Evolutionary conservation across 2,888 invertebrate species (phyloP).

Genomic region (Sturmia bella): DNA sequence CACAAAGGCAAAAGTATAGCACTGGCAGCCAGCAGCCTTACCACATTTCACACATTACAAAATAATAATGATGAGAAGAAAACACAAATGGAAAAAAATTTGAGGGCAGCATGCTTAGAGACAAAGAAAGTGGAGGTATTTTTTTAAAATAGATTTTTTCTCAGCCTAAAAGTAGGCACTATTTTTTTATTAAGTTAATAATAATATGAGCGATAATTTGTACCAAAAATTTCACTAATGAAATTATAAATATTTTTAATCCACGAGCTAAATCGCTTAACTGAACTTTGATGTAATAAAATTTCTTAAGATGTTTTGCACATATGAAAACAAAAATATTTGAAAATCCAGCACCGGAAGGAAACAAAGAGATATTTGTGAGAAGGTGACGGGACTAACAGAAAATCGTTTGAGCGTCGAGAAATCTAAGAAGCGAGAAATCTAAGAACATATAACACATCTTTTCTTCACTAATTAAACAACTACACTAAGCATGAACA

Average conservation of each 20-base stretch:
- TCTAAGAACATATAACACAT: conserved; percentile 18
- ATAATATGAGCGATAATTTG: too few relatives aligned
- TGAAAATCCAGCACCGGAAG: conserved; percentile 13
- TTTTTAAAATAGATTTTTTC: neutral
- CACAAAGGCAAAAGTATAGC: conserved; percentile 23
- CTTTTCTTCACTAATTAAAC: neutral
- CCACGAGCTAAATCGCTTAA: too few relatives aligned
- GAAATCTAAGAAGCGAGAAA: too few relatives aligned
- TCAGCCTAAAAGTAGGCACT: too few relatives aligned
- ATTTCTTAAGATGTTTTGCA: neutral
- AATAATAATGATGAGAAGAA: conserved; percentile 49
- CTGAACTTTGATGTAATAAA: too few relatives aligned
- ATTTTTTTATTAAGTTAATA: too few relatives aligned
- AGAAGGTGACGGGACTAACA: conserved; percentile 53
- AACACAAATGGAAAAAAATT: conserved; percentile 24
- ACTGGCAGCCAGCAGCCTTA: conserved; percentile 14
- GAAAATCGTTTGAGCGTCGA: neutral
- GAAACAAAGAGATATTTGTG: conserved; percentile 1
- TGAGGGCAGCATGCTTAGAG: neutral
- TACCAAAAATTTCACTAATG: too few relatives aligned
- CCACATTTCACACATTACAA: conserved; percentile 63
- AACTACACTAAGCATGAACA: conserved; percentile 9
- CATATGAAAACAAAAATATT: neutral
- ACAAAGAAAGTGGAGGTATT: neutral
- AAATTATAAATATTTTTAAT: too few relatives aligned